Evolutionary conservation across 2,888 invertebrate species (phyloP), one percentile per base, ranked within the genome.

Genomic region (Lamproptera curius): DNA sequence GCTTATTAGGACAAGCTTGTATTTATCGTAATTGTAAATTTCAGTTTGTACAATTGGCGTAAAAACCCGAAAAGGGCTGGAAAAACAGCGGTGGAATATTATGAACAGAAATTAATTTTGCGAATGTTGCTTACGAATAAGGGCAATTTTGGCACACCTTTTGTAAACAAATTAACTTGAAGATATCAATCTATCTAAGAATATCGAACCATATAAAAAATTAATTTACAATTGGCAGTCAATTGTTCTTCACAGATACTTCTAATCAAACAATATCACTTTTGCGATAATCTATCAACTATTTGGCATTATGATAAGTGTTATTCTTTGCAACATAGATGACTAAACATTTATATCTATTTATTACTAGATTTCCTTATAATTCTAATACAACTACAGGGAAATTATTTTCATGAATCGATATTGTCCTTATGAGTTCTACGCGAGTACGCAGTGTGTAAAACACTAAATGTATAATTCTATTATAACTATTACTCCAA

Each of bases 381-480:
- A 61, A 64, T 62, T 65, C n/a, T 60, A 64, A 68, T 73, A 81
- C 61, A 65, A 62, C 79, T 84, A 84, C 69, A 67, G 70, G 75
- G 76, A 67, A 75, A 69, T 80, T 65, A 76, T 72, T 76, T 78
- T 71, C 74, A 74, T 77, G 67, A 70, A 79, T 83, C 82, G 80
- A 87, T 87, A 87, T 87, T 87, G 87, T 87, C 87, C 82, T 77
- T 82, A 86, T 78, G 74, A 79, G 81, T 84, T 82, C 86, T 85
- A 84, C 81, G 85, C 80, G 78, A 84, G 80, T 82, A 84, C 84
- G 81, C 74, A 76, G 80, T 78, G 77, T 82, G 84, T 79, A 79
- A 80, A 83, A 81, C 76, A 76, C 76, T 81, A 82, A 76, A 80
- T 76, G 74, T 81, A 77, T 78, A 76, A 75, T 75, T 73, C 70